A percentile compares a stretch with the other conserved stretches of the same genome.
These are phyloP conservation scores for Tetrapedia diversipes DNA, from an alignment of 2,888 invertebrate genomes.

Conservation along the genomic window DNA sequence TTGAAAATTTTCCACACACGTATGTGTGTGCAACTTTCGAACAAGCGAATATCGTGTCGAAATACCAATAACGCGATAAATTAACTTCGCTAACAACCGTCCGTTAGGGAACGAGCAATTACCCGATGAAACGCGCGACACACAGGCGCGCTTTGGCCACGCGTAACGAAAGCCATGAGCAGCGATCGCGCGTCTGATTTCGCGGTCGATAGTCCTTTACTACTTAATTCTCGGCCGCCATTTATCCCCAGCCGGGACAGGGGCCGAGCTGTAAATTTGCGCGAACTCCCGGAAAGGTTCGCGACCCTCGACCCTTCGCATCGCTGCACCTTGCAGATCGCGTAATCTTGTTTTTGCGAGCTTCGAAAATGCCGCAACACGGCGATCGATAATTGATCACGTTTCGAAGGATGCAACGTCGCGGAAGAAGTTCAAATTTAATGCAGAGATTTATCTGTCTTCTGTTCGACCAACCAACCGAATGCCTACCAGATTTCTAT, in stretches of 20 bases:
- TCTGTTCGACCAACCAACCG: neutral
- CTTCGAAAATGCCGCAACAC: slow-evolving; percentile 35
- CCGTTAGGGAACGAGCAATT: slow-evolving; percentile 20
- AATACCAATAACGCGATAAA: neutral
- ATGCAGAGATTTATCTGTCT: too few relatives aligned
- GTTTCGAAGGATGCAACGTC: neutral
- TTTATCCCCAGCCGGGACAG: slow-evolving; percentile 14
- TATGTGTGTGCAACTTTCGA: neutral
- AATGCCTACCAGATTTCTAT: too few relatives aligned
- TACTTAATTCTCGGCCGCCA: slow-evolving; percentile 49
- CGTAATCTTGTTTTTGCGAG: slow-evolving; percentile 27
- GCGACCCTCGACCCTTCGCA: slow-evolving; percentile 51
- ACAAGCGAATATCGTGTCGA: neutral
- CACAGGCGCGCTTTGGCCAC: slow-evolving; percentile 6
- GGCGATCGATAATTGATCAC: neutral
- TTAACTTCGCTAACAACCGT: neutral
- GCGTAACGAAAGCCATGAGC: slow-evolving; percentile 38
- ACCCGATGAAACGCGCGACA: slow-evolving; percentile 21
- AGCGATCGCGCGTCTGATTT: slow-evolving; percentile 50
- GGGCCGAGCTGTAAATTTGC: slow-evolving; percentile 47
- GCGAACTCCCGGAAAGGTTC: slow-evolving; percentile 52
- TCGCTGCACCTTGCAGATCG: slow-evolving; percentile 47
- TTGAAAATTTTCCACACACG: neutral
- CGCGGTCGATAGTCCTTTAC: slow-evolving; percentile 48
- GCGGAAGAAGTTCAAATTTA: too few relatives aligned